phyloP scores from a whole-genome alignment of 2,797 vertebrate genomes.

The Lepus oiostolus region DNA sequence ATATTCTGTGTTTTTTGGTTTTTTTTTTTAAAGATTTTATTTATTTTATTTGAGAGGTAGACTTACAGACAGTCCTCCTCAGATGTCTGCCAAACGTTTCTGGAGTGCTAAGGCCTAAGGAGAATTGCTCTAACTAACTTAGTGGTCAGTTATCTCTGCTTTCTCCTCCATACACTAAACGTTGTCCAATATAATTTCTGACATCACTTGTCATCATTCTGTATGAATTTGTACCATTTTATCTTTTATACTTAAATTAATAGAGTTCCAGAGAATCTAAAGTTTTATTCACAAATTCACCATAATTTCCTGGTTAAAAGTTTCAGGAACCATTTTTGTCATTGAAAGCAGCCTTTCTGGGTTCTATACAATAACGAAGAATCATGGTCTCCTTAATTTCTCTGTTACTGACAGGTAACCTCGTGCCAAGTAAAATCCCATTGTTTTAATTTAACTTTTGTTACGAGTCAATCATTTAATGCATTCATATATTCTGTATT shows the following conservation, averaged over 20 bases:
- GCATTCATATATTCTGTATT: background rate
- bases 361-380: background rate
- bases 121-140: background rate
- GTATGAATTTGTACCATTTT: background rate
- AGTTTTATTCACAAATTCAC: background rate
- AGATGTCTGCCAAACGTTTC: background rate
- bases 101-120: background rate
- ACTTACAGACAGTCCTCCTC: no score
- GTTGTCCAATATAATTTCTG: background rate
- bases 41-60: no score
- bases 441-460: slow-evolving; percentile 41
- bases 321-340: slow-evolving; percentile 4
- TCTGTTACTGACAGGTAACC: background rate
- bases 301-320: background rate
- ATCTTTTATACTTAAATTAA: slow-evolving; percentile 1
- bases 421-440: background rate
- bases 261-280: slow-evolving; percentile 3
- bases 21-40: no score
- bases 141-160: background rate
- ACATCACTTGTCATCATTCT: background rate
- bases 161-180: background rate
- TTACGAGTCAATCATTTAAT: background rate
- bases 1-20: no score
- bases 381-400: background rate
- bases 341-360: background rate